Evolutionary conservation across 2,888 invertebrate species (phyloP).

Genomic region (Trachelus tabidus): DNA sequence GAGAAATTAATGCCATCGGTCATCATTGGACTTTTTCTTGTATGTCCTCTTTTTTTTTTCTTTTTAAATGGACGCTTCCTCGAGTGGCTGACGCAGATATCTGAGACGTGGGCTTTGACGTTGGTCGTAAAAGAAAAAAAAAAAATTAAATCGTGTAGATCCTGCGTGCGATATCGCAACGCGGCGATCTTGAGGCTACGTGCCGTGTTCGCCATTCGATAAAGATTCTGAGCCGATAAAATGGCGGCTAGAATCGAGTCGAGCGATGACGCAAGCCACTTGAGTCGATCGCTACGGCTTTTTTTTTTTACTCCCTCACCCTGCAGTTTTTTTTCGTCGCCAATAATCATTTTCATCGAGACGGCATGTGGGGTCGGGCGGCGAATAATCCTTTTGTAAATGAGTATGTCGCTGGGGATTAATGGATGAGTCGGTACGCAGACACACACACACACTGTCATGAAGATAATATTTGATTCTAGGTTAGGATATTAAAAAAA

Average conservation of each 20-base stretch:
- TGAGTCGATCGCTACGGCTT: constrained; percentile 6
- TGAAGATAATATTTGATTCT: background rate
- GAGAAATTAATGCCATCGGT: background rate
- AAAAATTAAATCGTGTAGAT: background rate
- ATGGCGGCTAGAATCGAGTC: constrained; percentile 36
- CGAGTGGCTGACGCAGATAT: background rate
- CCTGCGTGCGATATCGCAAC: background rate
- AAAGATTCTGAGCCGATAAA: constrained; percentile 47
- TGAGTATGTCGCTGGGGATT: background rate
- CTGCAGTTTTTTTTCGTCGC: background rate
- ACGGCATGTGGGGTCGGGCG: background rate
- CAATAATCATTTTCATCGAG: background rate
- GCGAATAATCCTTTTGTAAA: background rate
- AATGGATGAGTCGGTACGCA: background rate
- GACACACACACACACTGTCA: background rate
- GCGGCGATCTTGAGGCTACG: constrained; percentile 5
- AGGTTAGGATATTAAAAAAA: background rate
- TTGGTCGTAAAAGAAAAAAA: background rate
- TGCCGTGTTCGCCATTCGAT: constrained; percentile 33
- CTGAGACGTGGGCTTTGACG: background rate
- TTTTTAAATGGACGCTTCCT: background rate
- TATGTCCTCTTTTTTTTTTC: background rate
- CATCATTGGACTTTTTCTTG: background rate
- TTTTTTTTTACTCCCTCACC: background rate
- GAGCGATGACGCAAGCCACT: constrained; percentile 46